These are phyloP conservation scores for Oxygymnocypris stewartii DNA, from an alignment of 2,113 vertebrate genomes.

Conservation along the genomic window DNA sequence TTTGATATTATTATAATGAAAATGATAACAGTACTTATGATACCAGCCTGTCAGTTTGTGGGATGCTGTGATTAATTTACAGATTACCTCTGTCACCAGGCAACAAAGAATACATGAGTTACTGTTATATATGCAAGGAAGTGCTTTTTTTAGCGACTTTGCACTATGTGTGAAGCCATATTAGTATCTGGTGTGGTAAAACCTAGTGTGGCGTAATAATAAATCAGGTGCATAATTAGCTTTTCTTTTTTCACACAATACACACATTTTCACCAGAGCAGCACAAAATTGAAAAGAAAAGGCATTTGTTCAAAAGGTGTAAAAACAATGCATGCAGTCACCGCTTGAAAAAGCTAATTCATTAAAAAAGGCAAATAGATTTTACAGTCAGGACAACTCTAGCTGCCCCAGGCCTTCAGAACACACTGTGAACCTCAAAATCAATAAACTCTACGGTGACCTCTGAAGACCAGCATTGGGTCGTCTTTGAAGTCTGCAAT, in stretches of 20 bases:
- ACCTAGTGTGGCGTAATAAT: too few relatives aligned
- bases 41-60: not conserved
- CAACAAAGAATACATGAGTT: slow-evolving; percentile 30
- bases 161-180: slow-evolving; percentile 21
- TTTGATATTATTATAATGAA: slow-evolving; percentile 19
- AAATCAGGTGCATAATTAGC: not conserved
- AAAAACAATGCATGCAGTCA: slow-evolving; percentile 31
- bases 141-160: not conserved
- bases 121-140: slow-evolving; percentile 37
- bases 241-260: slow-evolving; percentile 9
- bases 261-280: not conserved
- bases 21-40: not conserved
- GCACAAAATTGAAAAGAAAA: not conserved
- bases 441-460: slow-evolving; percentile 16
- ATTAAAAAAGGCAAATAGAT: slow-evolving; percentile 8
- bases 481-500: not conserved
- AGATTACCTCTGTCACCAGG: slow-evolving; percentile 24
- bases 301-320: not conserved
- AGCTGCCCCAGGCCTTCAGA: not conserved
- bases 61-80: not conserved
- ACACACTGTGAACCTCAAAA: slow-evolving; percentile 30
- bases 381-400: not conserved
- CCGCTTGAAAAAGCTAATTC: not conserved
- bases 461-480: slow-evolving; percentile 4
- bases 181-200: not conserved